These are phyloP conservation scores for Macaria liturata DNA, from an alignment of 2,888 invertebrate genomes.

Conservation along the genomic window DNA sequence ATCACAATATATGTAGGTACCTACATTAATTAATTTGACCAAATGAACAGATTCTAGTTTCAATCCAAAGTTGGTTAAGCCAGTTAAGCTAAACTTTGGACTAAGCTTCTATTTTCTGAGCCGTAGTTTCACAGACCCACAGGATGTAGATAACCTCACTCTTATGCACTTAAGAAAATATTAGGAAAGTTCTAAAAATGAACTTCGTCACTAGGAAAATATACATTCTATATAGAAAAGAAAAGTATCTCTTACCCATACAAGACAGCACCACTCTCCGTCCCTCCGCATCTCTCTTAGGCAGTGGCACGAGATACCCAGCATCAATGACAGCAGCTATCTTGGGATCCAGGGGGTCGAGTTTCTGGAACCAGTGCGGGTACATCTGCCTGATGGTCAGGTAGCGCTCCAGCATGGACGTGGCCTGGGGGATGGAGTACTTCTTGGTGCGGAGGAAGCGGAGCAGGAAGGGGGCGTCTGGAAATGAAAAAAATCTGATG, in stretches of 20 bases:
- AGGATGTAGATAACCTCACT: too few species aligned
- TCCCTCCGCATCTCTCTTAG: constrained; percentile 89
- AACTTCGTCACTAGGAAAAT: too few species aligned
- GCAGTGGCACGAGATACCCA: constrained; percentile 90
- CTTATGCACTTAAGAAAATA: too few species aligned
- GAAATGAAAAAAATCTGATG: too few species aligned
- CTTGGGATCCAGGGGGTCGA: constrained; percentile 91
- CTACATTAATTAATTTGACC: too few species aligned
- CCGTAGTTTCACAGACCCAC: too few species aligned
- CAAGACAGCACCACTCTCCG: constrained; percentile 90
- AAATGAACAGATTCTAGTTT: too few species aligned
- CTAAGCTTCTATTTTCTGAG: too few species aligned
- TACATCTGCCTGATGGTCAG: constrained; percentile 92
- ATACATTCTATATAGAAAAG: background rate
- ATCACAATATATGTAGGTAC: too few species aligned
- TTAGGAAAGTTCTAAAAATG: too few species aligned
- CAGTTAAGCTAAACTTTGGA: too few species aligned
- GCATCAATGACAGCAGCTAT: constrained; percentile 91
- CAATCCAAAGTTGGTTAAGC: too few species aligned
- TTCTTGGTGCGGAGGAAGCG: constrained; percentile 94
- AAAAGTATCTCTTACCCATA: constrained; percentile 82
- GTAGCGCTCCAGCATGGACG: constrained; percentile 94
- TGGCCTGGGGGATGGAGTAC: constrained; percentile 92
- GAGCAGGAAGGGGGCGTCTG: constrained; percentile 91
- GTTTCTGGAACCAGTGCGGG: constrained; percentile 92